Evolutionary conservation across 1,140 invertebrate species (phyloP).

Genomic region (Drosophila athabasca): DNA sequence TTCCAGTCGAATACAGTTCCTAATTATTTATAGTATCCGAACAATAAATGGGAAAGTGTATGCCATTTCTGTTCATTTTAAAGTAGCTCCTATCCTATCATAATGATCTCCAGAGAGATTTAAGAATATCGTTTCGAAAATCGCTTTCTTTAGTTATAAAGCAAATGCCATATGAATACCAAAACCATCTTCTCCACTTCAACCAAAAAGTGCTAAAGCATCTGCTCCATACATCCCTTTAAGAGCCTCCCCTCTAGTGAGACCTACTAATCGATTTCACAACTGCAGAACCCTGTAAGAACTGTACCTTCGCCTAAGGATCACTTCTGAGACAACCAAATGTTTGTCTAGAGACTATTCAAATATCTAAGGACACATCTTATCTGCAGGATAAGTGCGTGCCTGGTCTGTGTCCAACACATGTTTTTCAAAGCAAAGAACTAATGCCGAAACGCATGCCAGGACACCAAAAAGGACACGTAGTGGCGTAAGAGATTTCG

Average conservation of each 20-base stretch:
- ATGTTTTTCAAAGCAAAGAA: slow-evolving; percentile 16
- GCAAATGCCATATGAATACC: too few relatives aligned
- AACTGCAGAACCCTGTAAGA: slow-evolving; percentile 1
- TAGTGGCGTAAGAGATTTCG: slow-evolving; percentile 13
- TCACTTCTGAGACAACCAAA: not conserved
- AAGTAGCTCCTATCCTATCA: too few relatives aligned
- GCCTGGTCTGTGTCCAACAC: slow-evolving; percentile 37
- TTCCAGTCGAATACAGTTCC: too few relatives aligned
- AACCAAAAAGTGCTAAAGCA: too few relatives aligned
- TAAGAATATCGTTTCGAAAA: too few relatives aligned
- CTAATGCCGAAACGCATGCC: not conserved
- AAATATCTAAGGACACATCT: slow-evolving; percentile 12
- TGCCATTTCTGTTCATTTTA: too few relatives aligned
- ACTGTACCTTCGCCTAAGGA: not conserved
- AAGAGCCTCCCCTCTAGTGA: not conserved
- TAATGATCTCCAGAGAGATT: too few relatives aligned
- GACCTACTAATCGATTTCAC: slow-evolving; percentile 41
- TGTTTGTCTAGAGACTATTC: slow-evolving; percentile 13
- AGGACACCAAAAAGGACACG: slow-evolving; percentile 15
- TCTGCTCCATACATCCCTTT: too few relatives aligned
- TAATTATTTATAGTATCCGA: too few relatives aligned
- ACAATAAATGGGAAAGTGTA: too few relatives aligned
- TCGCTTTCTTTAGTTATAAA: too few relatives aligned
- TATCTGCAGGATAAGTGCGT: slow-evolving; percentile 35
- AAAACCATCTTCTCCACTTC: too few relatives aligned